A percentile compares a stretch with the other conserved stretches of the same genome.
These are phyloP conservation scores for Lordiphosa fenestrarum DNA, from an alignment of 2,888 invertebrate genomes.

Conservation along the genomic window DNA sequence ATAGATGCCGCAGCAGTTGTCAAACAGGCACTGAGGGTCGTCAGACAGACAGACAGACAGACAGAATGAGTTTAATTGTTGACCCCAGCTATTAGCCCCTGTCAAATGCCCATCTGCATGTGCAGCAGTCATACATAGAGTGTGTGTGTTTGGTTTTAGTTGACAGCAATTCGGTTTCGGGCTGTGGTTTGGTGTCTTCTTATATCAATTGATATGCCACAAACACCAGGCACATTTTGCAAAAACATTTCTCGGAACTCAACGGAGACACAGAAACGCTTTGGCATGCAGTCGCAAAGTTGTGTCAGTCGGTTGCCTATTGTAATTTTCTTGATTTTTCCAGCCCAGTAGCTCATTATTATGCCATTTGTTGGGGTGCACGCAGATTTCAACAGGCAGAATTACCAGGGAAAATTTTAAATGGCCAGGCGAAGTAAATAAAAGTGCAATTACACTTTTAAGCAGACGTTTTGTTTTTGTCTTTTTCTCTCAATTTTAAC, in stretches of 20 bases:
- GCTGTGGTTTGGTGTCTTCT: constrained; percentile 25
- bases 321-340: constrained; percentile 14
- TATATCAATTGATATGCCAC: constrained; percentile 60
- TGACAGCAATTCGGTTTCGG: constrained; percentile 48
- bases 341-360: constrained; percentile 49
- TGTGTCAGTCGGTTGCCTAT: neutral
- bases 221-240: constrained; percentile 61
- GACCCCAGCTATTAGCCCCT: constrained; percentile 73
- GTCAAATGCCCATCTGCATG: constrained; percentile 47
- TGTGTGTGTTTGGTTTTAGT: constrained; percentile 29
- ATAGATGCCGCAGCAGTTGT: constrained; percentile 51
- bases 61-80: constrained; percentile 74
- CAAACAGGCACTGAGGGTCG: constrained; percentile 3
- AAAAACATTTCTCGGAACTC: constrained; percentile 55
- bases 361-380: constrained; percentile 48
- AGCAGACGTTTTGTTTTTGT: no score
- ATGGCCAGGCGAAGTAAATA: neutral
- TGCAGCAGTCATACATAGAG: neutral
- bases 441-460: no score
- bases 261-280: constrained; percentile 39
- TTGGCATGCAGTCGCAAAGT: constrained; percentile 54
- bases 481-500: no score
- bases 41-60: constrained; percentile 28
- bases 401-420: constrained; percentile 9
- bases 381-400: constrained; percentile 18